These are phyloP conservation scores for Plutomurus gul DNA, from an alignment of 1,140 invertebrate genomes.

Conservation along the genomic window DNA sequence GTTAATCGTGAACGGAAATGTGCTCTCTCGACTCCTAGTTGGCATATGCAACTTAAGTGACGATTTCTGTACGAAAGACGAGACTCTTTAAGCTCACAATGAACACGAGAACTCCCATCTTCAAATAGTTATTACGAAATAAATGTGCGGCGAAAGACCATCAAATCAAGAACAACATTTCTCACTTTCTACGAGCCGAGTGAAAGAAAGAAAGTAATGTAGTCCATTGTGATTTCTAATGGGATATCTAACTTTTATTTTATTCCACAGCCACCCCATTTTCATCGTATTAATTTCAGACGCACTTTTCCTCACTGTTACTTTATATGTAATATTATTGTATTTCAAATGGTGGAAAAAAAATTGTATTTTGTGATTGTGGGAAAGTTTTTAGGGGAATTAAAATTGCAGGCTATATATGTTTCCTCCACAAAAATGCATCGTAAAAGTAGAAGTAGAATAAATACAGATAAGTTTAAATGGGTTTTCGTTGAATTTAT, in stretches of 20 bases:
- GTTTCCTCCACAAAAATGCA: no score
- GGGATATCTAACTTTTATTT: conserved; percentile 2
- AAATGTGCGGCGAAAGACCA: conserved; percentile 29
- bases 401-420: no score
- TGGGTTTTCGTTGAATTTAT: no score
- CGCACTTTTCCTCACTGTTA: not conserved
- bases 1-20: not conserved
- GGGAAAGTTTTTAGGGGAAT: no score
- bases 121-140: conserved; percentile 27
- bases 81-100: conserved; percentile 18
- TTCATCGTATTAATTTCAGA: not conserved
- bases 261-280: not conserved
- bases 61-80: not conserved
- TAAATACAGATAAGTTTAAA: no score
- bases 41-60: conserved; percentile 18
- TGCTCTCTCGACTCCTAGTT: not conserved
- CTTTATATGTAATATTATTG: no score
- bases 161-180: conserved; percentile 35
- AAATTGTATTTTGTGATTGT: no score
- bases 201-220: not conserved
- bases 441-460: no score
- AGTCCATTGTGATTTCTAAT: conserved; percentile 20
- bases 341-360: no score
- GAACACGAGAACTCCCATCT: conserved; percentile 17
- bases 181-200: not conserved